phyloP scores from a whole-genome alignment of 1,140 invertebrate genomes.

The Cydia fagiglandana region DNA sequence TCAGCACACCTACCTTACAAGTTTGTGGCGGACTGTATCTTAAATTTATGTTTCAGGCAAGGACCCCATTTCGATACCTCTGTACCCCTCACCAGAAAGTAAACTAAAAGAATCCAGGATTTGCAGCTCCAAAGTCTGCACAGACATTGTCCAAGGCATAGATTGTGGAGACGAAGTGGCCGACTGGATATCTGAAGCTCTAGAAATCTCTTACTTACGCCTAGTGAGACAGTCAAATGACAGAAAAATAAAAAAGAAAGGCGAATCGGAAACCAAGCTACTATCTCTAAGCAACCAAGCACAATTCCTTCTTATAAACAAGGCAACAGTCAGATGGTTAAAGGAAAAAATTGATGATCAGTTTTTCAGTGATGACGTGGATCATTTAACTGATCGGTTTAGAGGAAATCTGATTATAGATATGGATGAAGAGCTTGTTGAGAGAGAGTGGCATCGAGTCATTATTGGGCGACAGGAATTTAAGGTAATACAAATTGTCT shows the following conservation, averaged over 20 bases:
- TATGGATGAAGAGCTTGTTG: constrained; percentile 84
- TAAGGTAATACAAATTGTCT: constrained; percentile 59
- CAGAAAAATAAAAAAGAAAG: constrained; percentile 58
- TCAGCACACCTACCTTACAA: too few relatives aligned
- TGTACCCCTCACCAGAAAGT: constrained; percentile 50
- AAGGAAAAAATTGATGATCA: constrained; percentile 80
- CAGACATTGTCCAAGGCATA: constrained; percentile 86
- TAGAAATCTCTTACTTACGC: constrained; percentile 83
- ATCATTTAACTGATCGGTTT: constrained; percentile 83
- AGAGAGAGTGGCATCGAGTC: constrained; percentile 86
- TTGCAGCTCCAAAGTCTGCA: constrained; percentile 91
- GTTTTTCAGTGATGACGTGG: constrained; percentile 73
- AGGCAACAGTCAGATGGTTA: constrained; percentile 86
- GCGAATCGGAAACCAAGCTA: constrained; percentile 59
- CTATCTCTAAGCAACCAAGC: constrained; percentile 92
- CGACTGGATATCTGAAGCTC: constrained; percentile 86
- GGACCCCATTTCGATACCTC: constrained; percentile 72
- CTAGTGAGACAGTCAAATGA: constrained; percentile 83
- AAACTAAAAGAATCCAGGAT: constrained; percentile 67
- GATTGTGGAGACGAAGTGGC: constrained; percentile 91
- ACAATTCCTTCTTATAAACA: constrained; percentile 91
- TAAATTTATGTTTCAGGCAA: constrained; percentile 73
- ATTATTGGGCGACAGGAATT: constrained; percentile 85
- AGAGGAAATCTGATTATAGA: constrained; percentile 85
- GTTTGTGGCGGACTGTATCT: neutral